Base-by-base conservation (phyloP, 2,888 invertebrate species). In the Tinea semifulvella region DNA sequence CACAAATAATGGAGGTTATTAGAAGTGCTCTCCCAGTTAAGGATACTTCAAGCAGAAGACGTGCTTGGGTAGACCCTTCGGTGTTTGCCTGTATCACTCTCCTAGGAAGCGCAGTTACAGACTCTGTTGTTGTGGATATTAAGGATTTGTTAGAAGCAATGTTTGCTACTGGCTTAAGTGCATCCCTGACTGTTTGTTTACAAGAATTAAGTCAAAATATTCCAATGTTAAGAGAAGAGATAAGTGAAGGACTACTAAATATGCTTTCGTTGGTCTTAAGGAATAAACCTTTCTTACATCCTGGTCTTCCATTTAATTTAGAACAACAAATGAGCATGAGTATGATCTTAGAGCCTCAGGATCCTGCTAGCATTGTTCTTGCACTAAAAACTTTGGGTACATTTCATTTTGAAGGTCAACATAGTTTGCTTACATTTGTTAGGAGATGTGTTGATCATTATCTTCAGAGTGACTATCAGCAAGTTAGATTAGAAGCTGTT, bases 1-100 rank as follows among this genome's bases (percentile, higher is more conserved):
- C 90, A 0, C 87, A 86, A 57, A 93, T 97, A 47, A 93, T 97
- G 90, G 92, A 92, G 56, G 85, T 89, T 2, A 87, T 96, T 16
- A 88, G 89, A 60, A 77, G 84, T 51, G 86, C 90, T 2, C 67
- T 96, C 25, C 96, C 96, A 1, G 83, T 90, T 0, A 85, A 89
- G 58, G 93, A 94, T 53, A 84, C 86, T 0, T 85, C 90, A 16
- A 88, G 87, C 47, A 94, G 92, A 61, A 92, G 92, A 57, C 85
- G 89, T 50, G 68, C 84, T 4, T 76, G 84, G 18, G 84, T 91
- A 42, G 97, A 98, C 61, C 92, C 96, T 0, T 89, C 94, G 1
- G 91, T 98, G 42, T 98, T 97, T 67, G 90, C 92, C 19, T 98
- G 97, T 65, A 90, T 99, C 16, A 95, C 96, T 19, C 83, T 98